Evolutionary conservation across 53 echinoderm and acorn worm genomes (phyloP), one percentile per base, ranked within the genome.

Genomic region (Glandiceps talaboti): DNA sequence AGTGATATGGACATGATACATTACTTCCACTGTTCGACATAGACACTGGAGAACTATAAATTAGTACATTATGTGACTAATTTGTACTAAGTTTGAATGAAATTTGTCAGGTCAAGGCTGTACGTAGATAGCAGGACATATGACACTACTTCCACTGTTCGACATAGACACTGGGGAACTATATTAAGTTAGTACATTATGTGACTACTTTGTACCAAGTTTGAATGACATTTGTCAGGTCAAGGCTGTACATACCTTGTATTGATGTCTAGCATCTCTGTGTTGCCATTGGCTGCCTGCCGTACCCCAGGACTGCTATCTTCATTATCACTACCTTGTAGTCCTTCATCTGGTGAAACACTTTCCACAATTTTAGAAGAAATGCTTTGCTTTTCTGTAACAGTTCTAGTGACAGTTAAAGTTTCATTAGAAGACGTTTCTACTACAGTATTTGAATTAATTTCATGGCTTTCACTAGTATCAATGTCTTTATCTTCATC

Each of bases 401-500:
- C 64, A 45, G 20, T 45, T 45, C 20, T 45, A 12, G 64, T 45
- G 6, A 45, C 64, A 45, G 20, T 45, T 12, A 45, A 6, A 45
- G 64, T 45, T 45, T 45, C 64, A 45, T 20, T 45, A 45, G 64
- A 45, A 45, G 64, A 12, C 64, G 6, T 20, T 45, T 45, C 64
- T 20, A 45, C 64, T 12, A 20, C 20, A 12, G 6, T 20, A 12
- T 20, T 45, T 45, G 64, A 12, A 12, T 12, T 20, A 45, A 45
- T 12, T 45, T 45, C 20, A 20, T 45, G 64, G 64, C 20, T 45
- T 45, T 45, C 64, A 6, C 6, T 12, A 45, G 79, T 78, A 31
- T 78, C 79, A 27, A 78, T 78, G 28, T 78, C 79, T 78, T 78
- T 78, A 32, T 78, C 79, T 32, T 78, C 79, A 78, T 78, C 79